These are phyloP conservation scores for Peromyscus maniculatus DNA, from an alignment of 2,113 vertebrate species.

Conservation along the genomic window DNA sequence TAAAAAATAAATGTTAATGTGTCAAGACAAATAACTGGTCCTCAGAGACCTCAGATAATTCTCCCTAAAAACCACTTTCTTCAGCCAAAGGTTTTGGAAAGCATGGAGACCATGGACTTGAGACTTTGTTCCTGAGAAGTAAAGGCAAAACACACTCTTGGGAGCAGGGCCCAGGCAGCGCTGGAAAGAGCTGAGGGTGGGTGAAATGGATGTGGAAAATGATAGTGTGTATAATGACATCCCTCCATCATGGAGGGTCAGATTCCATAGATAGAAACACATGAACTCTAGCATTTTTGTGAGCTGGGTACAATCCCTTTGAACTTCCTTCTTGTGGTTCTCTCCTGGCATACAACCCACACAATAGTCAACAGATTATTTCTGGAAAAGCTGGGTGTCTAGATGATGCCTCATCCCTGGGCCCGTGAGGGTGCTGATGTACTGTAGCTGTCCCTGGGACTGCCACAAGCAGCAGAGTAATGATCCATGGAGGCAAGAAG, in stretches of 20 bases:
- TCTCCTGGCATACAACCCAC: background rate
- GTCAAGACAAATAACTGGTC: conserved; percentile 75
- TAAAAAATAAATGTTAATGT: conserved; percentile 69
- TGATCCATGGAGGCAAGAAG: background rate
- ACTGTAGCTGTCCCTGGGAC: background rate
- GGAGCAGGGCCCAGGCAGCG: background rate
- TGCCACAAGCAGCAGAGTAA: background rate
- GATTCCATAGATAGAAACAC: background rate
- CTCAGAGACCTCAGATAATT: conserved; percentile 42
- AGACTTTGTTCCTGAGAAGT: background rate
- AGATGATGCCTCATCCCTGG: background rate
- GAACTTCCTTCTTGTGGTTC: background rate
- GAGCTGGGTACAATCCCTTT: background rate
- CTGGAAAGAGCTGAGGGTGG: conserved; percentile 14
- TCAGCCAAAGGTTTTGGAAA: conserved; percentile 29
- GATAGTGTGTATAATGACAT: background rate
- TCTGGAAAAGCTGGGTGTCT: background rate
- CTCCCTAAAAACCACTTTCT: conserved; percentile 63
- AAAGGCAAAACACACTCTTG: background rate
- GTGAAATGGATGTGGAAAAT: background rate
- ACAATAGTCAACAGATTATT: too few relatives aligned
- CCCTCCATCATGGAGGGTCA: too few relatives aligned
- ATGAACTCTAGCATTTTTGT: background rate
- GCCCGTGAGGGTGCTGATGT: background rate
- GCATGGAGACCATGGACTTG: background rate